Percentiles rank a stretch among this genome's conserved stretches.
phyloP scores from a whole-genome alignment of 2,797 vertebrate genomes.

The Rousettus madagascariensis region DNA sequence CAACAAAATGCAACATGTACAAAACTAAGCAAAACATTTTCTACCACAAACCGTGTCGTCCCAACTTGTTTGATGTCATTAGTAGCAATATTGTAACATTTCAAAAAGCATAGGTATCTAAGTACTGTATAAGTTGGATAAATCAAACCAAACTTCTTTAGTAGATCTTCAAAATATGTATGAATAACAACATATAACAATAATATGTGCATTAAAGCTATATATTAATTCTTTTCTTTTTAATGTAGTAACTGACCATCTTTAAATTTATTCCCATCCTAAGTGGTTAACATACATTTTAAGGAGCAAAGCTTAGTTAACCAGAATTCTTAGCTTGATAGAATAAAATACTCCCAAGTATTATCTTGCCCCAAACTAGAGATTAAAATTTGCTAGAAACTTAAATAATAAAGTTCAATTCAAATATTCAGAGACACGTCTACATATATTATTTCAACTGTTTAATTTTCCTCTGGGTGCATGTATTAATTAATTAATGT shows the following conservation, averaged over 20 bases:
- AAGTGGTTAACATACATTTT: conserved; percentile 5
- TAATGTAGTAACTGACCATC: not conserved
- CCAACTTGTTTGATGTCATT: not conserved
- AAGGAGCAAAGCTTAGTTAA: not conserved
- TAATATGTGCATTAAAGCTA: not conserved
- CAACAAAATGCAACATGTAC: not conserved
- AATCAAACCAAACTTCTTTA: not conserved
- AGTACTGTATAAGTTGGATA: not conserved
- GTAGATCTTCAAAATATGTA: not conserved
- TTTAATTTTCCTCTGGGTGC: conserved; percentile 72
- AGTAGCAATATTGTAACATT: not conserved
- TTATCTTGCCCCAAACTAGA: conserved; percentile 29
- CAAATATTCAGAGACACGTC: conserved; percentile 73
- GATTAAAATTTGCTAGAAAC: conserved; percentile 51
- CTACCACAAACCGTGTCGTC: not conserved
- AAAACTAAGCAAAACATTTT: not conserved
- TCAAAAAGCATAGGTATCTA: not conserved
- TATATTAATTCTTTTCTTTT: not conserved
- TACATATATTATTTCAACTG: conserved; percentile 74
- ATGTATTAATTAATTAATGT: conserved; percentile 75
- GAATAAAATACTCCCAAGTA: conserved; percentile 41
- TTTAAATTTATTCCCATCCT: not conserved
- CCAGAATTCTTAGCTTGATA: not conserved
- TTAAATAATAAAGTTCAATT: conserved; percentile 71
- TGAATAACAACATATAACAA: not conserved